Evolutionary conservation across 1,140 invertebrate species (phyloP), one percentile per base, ranked within the genome.

Genomic region (Eriosoma lanigerum): DNA sequence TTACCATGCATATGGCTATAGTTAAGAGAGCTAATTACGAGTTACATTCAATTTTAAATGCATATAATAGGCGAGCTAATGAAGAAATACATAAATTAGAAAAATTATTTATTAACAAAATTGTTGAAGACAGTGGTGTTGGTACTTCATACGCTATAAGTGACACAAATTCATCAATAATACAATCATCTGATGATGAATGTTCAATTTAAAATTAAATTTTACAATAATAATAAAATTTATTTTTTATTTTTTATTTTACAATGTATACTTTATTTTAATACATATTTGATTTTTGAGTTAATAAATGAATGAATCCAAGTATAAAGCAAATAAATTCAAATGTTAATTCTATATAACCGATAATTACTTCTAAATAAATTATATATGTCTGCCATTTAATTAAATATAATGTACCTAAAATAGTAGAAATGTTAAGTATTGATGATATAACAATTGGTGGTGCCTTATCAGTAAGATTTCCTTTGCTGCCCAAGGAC

Each of bases 221-320:
- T 62, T 26, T 13, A 62, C 3, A 66, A 21, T 10, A 66, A 44
- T 46, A 24, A 38, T 38, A 4, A 46, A 15, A n/a, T 72, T 1
- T 6, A 66, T 44, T 46, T 26, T 46, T 24, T 52, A 72, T 17
- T 29, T 70, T 26, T 26, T 48, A 26, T 19, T 60, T 4, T 50
- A 70, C 13, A 29, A n/a, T 0, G 4, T 50, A 17, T 29, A 19
- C 13, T n/a, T 5, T 29, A 29, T 72, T 78, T 60, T n/a, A 78
- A 48, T 78, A 78, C 75, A 78, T 78, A 62, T 62, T 78, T n/a
- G 75, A 78, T 48, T 78, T 78, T 26, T 78, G 75, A 19, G 75
- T 78, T 60, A 78, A 29, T 60, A 78, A 78, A 60, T 78, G 75
- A 46, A 78, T 62, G 44, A 78, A 58, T 62, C 75, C 75, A 62